phyloP scores from a whole-genome alignment of 2,888 invertebrate genomes.

The Achlya flavicornis region DNA sequence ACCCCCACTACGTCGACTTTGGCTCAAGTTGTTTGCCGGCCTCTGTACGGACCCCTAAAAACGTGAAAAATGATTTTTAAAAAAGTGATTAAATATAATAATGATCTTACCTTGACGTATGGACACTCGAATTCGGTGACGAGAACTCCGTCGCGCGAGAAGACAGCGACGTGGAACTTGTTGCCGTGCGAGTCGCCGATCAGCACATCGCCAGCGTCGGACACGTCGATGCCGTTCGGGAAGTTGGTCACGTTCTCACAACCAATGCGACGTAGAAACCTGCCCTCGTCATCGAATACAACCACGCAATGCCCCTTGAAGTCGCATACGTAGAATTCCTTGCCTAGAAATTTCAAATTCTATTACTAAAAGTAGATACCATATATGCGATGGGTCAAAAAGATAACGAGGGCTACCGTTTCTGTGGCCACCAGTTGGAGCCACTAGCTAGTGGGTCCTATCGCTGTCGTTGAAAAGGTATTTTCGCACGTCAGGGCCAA shows the following conservation, averaged over 20 bases:
- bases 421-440: no score
- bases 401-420: no score
- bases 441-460: no score
- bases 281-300: conserved; percentile 96
- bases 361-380: no score
- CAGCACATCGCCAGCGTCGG: conserved; percentile 97
- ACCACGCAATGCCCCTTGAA: conserved; percentile 99
- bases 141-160: conserved; percentile 93
- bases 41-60: no score
- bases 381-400: no score
- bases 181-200: conserved; percentile 99
- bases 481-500: no score
- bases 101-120: conserved; percentile 93
- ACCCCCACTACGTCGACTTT: no score
- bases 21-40: no score
- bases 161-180: conserved; percentile 98
- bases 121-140: conserved; percentile 98
- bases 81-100: not conserved
- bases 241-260: conserved; percentile 98
- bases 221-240: conserved; percentile 98
- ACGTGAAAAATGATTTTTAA: no score
- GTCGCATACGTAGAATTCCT: conserved; percentile 98
- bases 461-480: no score
- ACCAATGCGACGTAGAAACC: conserved; percentile 96
- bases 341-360: conserved; percentile 87